phyloP scores from a whole-genome alignment of 2,797 vertebrate genomes.

The Ataeniobius toweri region DNA sequence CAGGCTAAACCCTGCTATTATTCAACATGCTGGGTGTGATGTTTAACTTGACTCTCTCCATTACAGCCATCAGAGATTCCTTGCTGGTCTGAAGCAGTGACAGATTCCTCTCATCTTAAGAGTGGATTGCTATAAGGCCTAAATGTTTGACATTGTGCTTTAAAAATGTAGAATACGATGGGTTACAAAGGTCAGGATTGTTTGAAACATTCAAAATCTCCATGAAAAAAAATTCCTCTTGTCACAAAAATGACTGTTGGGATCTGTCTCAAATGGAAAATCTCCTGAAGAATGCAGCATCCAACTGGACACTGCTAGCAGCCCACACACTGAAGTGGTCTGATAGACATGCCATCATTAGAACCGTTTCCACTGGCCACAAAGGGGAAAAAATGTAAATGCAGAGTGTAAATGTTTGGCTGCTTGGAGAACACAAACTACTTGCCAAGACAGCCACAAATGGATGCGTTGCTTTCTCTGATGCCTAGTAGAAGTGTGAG shows the following conservation, averaged over 20 bases:
- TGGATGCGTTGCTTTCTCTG: constrained; percentile 61
- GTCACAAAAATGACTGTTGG: constrained; percentile 61
- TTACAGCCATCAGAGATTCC: constrained; percentile 64
- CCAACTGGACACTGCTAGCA: constrained; percentile 54
- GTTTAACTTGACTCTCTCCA: constrained; percentile 73
- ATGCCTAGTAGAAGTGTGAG: constrained; percentile 57
- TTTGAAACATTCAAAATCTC: constrained; percentile 33
- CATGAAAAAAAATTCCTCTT: constrained; percentile 46
- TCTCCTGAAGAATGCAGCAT: constrained; percentile 67
- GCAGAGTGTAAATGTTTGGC: constrained; percentile 73
- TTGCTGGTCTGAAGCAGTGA: constrained; percentile 51
- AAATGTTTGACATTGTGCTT: constrained; percentile 34
- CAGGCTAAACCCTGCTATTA: constrained; percentile 66
- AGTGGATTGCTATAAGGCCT: constrained; percentile 42
- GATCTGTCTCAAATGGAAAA: constrained; percentile 76
- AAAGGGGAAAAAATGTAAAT: constrained; percentile 69
- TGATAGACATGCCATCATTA: constrained; percentile 70
- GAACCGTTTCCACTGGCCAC: constrained; percentile 73
- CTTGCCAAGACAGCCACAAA: constrained; percentile 59
- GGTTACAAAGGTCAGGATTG: constrained; percentile 16
- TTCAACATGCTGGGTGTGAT: constrained; percentile 71
- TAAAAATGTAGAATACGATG: constrained; percentile 15
- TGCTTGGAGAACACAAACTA: constrained; percentile 62
- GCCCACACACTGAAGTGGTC: constrained; percentile 71
- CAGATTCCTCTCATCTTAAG: constrained; percentile 62